These are phyloP conservation scores for Cerceris ruficornis DNA, from an alignment of 2,888 invertebrate species.

Conservation along the genomic window DNA sequence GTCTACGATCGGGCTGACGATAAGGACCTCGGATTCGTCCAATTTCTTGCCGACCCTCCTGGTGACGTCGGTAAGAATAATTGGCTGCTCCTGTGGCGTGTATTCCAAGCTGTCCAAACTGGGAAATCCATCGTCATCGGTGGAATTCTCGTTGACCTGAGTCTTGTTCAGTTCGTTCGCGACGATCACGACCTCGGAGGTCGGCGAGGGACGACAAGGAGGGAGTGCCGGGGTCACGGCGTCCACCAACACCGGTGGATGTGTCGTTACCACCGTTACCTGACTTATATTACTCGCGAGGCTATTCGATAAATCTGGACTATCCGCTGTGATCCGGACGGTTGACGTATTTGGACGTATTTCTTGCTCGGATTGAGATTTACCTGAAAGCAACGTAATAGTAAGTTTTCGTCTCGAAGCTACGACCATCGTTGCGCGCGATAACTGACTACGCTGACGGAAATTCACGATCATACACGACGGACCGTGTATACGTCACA, in stretches of 20 bases:
- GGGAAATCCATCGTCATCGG: slow-evolving; percentile 88
- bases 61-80: slow-evolving; percentile 79
- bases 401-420: neutral
- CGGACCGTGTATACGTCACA: no score
- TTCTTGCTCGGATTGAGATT: slow-evolving; percentile 71
- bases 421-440: no score
- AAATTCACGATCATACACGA: no score
- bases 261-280: slow-evolving; percentile 92
- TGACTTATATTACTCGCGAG: slow-evolving; percentile 89
- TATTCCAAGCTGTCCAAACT: slow-evolving; percentile 90
- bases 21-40: slow-evolving; percentile 93
- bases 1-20: slow-evolving; percentile 87
- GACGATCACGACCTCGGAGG: slow-evolving; percentile 90
- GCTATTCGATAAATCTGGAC: slow-evolving; percentile 87
- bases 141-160: slow-evolving; percentile 86
- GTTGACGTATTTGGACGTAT: slow-evolving; percentile 82
- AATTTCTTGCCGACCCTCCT: slow-evolving; percentile 85
- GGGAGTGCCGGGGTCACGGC: slow-evolving; percentile 88
- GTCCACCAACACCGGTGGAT: slow-evolving; percentile 90
- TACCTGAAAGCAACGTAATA: slow-evolving; percentile 58
- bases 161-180: slow-evolving; percentile 90
- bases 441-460: no score
- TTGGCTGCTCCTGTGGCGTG: slow-evolving; percentile 78
- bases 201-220: slow-evolving; percentile 86
- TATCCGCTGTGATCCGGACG: slow-evolving; percentile 83